Base-by-base conservation (phyloP, 2,888 invertebrate species). In the Diplolepis rosae region DNA sequence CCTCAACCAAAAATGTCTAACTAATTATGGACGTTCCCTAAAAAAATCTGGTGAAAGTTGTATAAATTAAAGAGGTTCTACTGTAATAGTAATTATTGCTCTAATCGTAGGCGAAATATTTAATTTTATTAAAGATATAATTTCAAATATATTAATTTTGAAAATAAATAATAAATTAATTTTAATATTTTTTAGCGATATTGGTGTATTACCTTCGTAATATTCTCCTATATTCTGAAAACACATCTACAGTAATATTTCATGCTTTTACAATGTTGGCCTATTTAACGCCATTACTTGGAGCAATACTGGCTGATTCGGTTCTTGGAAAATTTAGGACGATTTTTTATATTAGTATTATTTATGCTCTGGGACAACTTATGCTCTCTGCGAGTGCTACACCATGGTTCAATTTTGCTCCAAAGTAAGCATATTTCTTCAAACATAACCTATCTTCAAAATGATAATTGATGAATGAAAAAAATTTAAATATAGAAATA, bases 281-380 rank as follows among this genome's bases (percentile, higher is more conserved):
- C 9, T 99, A 96, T 90, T 94, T 96, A 89, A 95, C 95, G 77
- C 97, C 98, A 0, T 80, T 98, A 1, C 82, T 97, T 32, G 99
- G 99, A 1, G 98, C 98, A 28, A 95, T 98, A 84, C 89, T 99
- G 45, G 97, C 99, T 0, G 99, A 99, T 89, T 96, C 97, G 72
- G 94, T 93, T 90, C 90, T 98, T 52, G 98, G 98, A 66, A 95
- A 97, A 90, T 99, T 95, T 89, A 92, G 92, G 78, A 97, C 97
- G 0, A 98, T 99, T 79, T 89, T 98, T 39, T 97, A 95, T 88
- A 89, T 98, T 18, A 98, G 98, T 4, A 89, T 96, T 48, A 91
- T 99, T 22, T 98, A 98, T 85, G 94, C 95, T 0, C 68, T 92
- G 4, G 98, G 98, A n/a, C 95, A 94, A 81, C 88, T 95, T 9